Percentiles rank a stretch among this genome's conserved stretches.
Evolutionary conservation across 2,888 invertebrate genomes (phyloP).

Genomic region (Erpobdella octoculata): DNA sequence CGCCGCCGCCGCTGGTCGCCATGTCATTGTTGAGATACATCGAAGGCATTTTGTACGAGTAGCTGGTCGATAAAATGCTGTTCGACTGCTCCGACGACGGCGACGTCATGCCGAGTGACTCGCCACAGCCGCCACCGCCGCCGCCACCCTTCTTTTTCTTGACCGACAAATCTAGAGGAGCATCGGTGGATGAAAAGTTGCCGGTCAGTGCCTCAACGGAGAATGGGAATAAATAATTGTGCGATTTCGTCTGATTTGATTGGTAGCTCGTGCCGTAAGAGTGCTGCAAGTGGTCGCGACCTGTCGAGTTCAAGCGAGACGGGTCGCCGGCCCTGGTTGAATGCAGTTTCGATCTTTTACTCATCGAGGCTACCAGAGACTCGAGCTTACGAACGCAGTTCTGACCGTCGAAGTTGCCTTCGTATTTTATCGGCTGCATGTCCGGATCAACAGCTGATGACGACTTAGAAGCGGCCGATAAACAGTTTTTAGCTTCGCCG

Average conservation of each 20-base stretch:
- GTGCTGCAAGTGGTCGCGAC: not conserved
- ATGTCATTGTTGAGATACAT: not conserved
- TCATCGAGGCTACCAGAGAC: conserved; percentile 30
- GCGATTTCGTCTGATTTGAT: conserved; percentile 5
- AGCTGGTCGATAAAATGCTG: not conserved
- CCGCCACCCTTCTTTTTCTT: conserved; percentile 26
- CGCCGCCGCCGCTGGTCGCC: not conserved
- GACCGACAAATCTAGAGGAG: conserved; percentile 34
- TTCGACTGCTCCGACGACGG: not conserved
- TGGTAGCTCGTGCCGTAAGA: conserved; percentile 8
- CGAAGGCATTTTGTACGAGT: conserved; percentile 13
- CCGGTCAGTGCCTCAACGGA: conserved; percentile 15
- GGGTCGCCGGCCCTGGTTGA: conserved; percentile 5
- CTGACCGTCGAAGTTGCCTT: conserved; percentile 18
- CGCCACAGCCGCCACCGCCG: too few relatives aligned
- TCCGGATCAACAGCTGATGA: conserved; percentile 11
- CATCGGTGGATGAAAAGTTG: not conserved
- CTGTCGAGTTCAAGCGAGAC: not conserved
- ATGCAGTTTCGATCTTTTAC: conserved; percentile 12
- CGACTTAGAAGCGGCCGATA: not conserved
- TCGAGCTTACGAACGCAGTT: conserved; percentile 30
- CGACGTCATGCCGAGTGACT: not conserved
- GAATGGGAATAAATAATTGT: conserved; percentile 17
- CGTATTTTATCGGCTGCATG: conserved; percentile 19
- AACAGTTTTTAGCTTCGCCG: not conserved